Evolutionary conservation across 92 coral and sea anemone genomes (phyloP).

Genomic region (Hydrozoanthus gracilis): DNA sequence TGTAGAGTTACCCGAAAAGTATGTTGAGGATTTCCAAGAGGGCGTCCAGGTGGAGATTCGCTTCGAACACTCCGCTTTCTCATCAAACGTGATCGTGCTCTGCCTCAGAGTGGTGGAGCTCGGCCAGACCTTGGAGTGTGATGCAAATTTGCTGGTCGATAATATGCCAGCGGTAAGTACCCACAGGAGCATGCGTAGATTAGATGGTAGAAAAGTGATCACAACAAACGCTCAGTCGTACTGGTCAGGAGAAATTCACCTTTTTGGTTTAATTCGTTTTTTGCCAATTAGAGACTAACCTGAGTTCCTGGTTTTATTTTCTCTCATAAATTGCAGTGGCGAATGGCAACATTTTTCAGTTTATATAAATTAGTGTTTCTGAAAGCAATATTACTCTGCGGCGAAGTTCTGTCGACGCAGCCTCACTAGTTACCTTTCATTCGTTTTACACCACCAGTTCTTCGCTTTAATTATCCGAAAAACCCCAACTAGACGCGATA

Average conservation of each 20-base stretch:
- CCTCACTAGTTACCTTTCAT: no score
- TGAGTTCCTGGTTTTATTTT: no score
- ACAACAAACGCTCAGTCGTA: neutral
- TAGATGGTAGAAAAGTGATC: neutral
- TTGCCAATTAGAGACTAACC: no score
- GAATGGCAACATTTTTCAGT: no score
- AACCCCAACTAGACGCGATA: no score
- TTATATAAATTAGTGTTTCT: no score
- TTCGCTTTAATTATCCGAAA: no score
- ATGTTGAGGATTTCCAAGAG: slow-evolving; percentile 56
- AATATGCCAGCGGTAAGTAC: slow-evolving; percentile 74
- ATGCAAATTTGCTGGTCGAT: slow-evolving; percentile 68
- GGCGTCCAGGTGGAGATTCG: slow-evolving; percentile 83
- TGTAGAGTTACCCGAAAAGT: slow-evolving; percentile 86
- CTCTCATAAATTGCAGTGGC: no score
- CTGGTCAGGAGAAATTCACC: neutral
- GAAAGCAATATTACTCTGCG: no score
- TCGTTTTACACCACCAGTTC: no score
- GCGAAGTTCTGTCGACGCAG: no score
- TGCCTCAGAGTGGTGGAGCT: slow-evolving; percentile 86
- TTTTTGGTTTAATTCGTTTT: neutral
- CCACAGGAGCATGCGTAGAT: neutral
- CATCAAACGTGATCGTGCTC: slow-evolving; percentile 82
- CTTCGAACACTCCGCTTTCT: slow-evolving; percentile 88
- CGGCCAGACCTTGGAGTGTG: slow-evolving; percentile 78